phyloP scores from a whole-genome alignment of 1,140 invertebrate species.

The Macrobrachium nipponense region DNA sequence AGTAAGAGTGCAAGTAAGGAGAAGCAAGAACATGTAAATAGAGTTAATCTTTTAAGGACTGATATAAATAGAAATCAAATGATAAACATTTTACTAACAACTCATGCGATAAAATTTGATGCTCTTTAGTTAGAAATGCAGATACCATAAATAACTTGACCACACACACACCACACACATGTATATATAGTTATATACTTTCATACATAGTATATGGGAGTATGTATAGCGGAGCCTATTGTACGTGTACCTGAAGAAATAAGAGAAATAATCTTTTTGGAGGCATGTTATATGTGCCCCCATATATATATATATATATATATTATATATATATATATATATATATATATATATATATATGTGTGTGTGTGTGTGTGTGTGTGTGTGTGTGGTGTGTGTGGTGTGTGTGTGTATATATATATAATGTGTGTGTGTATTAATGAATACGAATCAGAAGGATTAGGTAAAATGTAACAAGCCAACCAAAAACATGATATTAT shows the following conservation, averaged over 20 bases:
- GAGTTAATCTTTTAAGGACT: not conserved
- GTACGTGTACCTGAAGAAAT: not conserved
- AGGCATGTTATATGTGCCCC: not conserved
- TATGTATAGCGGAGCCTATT: not conserved
- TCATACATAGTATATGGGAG: not conserved
- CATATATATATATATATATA: no score
- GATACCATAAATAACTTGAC: not conserved
- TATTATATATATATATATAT: no score
- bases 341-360: no score
- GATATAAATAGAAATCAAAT: conserved; percentile 19
- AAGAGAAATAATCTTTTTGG: not conserved
- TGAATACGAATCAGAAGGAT: no score
- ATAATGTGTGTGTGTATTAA: no score
- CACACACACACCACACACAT: conserved; percentile 6
- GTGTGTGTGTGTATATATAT: no score
- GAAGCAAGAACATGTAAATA: conserved; percentile 7
- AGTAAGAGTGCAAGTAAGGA: not conserved
- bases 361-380: no score
- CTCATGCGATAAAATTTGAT: not conserved
- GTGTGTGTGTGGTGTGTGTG: no score
- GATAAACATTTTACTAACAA: not conserved
- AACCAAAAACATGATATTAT: no score
- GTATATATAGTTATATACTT: not conserved
- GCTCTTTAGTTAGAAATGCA: not conserved
- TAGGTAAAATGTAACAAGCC: no score